Base-by-base conservation (phyloP, 1,140 invertebrate genomes). In the Zeugodacus cucurbitae region DNA sequence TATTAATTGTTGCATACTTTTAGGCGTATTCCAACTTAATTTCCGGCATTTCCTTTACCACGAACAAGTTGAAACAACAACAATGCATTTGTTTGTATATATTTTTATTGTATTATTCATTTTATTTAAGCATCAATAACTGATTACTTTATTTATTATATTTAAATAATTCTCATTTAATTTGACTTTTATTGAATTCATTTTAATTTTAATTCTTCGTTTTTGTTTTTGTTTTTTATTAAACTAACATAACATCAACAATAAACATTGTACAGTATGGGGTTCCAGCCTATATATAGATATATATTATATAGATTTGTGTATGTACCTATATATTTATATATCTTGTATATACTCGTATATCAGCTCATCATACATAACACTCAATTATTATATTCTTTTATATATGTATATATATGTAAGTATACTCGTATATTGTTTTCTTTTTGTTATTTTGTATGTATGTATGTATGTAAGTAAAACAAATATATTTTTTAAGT, bases 191-290 rank as follows among this genome's bases (percentile, higher is more conserved):
- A 17, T n/a, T 87, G 1, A 62, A 62, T 64, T 58, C 59, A 59
- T 37, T 87, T 87, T 41, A 67, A 87, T 29, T 32, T 7, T 70
- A 34, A 78, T 82, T 48, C 26, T 26, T 29, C 74, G 41, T 29
- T 82, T 48, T 54, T 54, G 48, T 82, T 48, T 29, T 82, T 48
- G 14, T 54, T 11, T 82, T 48, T 82, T 10, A 82, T 82, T 82
- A 82, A 82, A 82, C 41, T 48, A 87, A 87, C 85, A 87, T 59
- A 87, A 87, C 85, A 87, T 58, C 85, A 87, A 87, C 85, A 87
- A 62, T 87, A 87, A 87, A 87, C 85, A 87, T 87, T 62, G 32
- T 87, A 59, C 54, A 87, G 26, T 87, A 87, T 87, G 34, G 85
- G 54, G 22, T 82, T 48, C 74, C 37, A 48, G 85, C 14, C 54